A percentile compares a stretch with the other conserved stretches of the same genome.
Conservation (phyloP, 2,113 vertebrate species). For the Protomyctophum bolini region DNA sequence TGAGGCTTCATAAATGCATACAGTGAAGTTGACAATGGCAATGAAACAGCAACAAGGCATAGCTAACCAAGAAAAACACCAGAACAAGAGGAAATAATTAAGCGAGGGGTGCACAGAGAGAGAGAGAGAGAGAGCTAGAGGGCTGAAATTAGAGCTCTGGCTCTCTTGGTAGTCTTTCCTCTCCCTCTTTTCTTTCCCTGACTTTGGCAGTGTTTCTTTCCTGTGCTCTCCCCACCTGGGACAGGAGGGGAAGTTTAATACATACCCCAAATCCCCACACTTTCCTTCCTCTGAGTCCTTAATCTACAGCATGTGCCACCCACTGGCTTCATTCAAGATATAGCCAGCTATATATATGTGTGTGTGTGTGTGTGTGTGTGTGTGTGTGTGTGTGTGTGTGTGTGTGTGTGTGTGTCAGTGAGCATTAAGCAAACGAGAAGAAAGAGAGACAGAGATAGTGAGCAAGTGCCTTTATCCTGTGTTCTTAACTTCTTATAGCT, state of each 20-base stretch:
- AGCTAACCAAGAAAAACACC: constrained; percentile 56
- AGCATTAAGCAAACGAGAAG: too few species aligned
- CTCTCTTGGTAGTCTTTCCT: constrained; percentile 72
- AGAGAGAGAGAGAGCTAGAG: constrained; percentile 40
- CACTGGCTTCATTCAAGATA: constrained; percentile 17
- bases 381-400: not conserved
- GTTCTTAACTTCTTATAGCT: too few species aligned
- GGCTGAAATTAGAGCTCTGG: constrained; percentile 68
- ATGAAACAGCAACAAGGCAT: constrained; percentile 48
- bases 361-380: not conserved
- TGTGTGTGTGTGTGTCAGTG: too few species aligned
- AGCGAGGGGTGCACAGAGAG: constrained; percentile 23
- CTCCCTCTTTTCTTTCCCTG: constrained; percentile 62
- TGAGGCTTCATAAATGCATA: not conserved
- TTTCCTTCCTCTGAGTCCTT: constrained; percentile 55
- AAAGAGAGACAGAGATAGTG: too few species aligned
- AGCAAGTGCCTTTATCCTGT: too few species aligned
- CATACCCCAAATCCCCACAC: constrained; percentile 55
- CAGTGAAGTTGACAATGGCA: constrained; percentile 35
- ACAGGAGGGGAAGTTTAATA: constrained; percentile 70
- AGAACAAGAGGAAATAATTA: constrained; percentile 31
- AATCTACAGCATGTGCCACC: constrained; percentile 76
- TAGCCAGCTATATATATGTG: not conserved
- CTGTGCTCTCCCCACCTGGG: constrained; percentile 80
- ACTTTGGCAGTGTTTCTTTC: constrained; percentile 68